Evolutionary conservation across 2,113 vertebrate species (phyloP).

Genomic region (Crypturellus undulatus): DNA sequence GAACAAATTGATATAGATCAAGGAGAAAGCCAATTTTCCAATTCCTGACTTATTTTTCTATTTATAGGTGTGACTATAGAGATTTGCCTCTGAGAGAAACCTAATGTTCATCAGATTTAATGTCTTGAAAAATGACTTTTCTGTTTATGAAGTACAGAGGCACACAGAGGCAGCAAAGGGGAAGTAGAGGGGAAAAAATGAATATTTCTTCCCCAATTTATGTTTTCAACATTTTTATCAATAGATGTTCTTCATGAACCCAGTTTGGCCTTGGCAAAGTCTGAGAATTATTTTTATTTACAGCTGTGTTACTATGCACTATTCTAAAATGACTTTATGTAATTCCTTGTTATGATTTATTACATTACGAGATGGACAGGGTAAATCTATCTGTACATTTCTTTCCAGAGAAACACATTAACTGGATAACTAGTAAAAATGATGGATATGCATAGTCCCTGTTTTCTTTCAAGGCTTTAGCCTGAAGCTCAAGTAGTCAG

Average conservation of each 20-base stretch:
- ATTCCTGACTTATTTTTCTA: constrained; percentile 26
- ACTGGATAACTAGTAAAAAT: constrained; percentile 22
- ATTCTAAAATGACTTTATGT: not conserved
- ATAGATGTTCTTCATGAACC: not conserved
- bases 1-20: constrained; percentile 19
- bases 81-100: constrained; percentile 33
- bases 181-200: not conserved
- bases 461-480: constrained; percentile 4
- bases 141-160: not conserved
- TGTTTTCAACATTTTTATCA: not conserved
- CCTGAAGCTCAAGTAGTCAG: not conserved
- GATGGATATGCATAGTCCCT: not conserved
- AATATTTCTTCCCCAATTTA: not conserved
- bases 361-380: not conserved
- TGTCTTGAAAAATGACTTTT: not conserved
- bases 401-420: constrained; percentile 18
- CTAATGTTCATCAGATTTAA: constrained; percentile 30
- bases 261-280: not conserved
- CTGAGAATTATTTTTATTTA: not conserved
- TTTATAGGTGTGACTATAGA: constrained; percentile 40
- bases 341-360: constrained; percentile 26
- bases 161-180: not conserved
- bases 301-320: not conserved
- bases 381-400: not conserved
- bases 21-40: constrained; percentile 38